Evolutionary conservation across 53 echinoderm and acorn worm genomes (phyloP), one percentile per base, ranked within the genome.

Genomic region (Temnopleurus reevesii): DNA sequence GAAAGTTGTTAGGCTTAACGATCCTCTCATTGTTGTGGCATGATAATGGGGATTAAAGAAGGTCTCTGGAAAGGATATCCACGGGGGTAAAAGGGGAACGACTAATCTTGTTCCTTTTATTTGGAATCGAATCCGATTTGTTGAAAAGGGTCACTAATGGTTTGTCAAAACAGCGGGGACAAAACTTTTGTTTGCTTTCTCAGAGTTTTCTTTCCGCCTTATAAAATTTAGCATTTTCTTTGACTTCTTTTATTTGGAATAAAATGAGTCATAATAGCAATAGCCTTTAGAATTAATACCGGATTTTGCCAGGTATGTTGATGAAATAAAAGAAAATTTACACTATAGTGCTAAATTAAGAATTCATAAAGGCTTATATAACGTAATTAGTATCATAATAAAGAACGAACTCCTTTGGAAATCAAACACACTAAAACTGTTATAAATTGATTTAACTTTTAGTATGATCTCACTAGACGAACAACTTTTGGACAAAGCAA

Each of bases 21-120:
- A 66, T 38, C 66, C 66, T 36, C 38, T 41, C 41, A 66, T 66
- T 66, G 66, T 66, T 66, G 66, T 8, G 66, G 66, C 41, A 35
- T n/a, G 3, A 21, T 66, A 66, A 66, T 66, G 66, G 38, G n/a
- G 6, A 66, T 5, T 15, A 41, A 66, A 41, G 66, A 1, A 6
- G 41, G 5, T n/a, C 66, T 66, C n/a, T 66, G 66, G 66, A 66
- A 66, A 18, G 41, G 66, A 66, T 66, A 66, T 38, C 41, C 66
- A 21, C 18, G 19, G 21, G 41, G 5, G 21, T 19, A 36, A 19
- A 41, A n/a, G 2, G 41, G 7, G 21, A n/a, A 36, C 41, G 19
- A n/a, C 38, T 66, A 66, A 66, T 66, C 66, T 10, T 66, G 66
- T 66, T 66, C 38, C 66, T 66, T 66, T 66, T 66, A 66, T 66